Evolutionary conservation across 2,797 vertebrate species (phyloP), one percentile per base, ranked within the genome.

Genomic region (Rhyacichthys aspro): DNA sequence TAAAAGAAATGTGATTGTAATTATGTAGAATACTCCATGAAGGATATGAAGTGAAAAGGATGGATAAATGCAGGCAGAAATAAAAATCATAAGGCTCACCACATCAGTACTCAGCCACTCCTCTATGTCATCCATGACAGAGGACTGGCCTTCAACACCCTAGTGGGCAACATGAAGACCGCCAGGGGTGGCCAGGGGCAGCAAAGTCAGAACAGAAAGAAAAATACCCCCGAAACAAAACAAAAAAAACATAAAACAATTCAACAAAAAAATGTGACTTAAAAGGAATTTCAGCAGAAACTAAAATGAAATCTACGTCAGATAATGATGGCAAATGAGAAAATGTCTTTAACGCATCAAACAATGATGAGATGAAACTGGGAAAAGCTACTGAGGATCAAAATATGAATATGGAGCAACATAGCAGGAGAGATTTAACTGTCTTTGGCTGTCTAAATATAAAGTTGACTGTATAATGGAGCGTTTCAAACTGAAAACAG

Each of bases 91-190:
- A 81, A 57, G 62, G 77, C 98, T 98, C 96, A 99, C 97, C 97
- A 99, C 93, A 81, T 99, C 97, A 66, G 95, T 94, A 95, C 95
- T 93, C 93, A 99, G 97, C 96, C 97, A 99, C 90, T 98, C 95
- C 95, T 99, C 97, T 94, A 99, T 98, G 94, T 99, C 96, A 94
- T 99, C 97, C 97, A 99, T 98, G 94, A 98, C 95, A 93, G 96
- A 98, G 93, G 97, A 94, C 94, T 97, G 95, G 74, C 90, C 90
- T 87, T 93, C 94, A 54, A 91, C 95, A 83, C 94, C 94, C 96
- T 99, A 93, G 69, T 85, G 84, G 89, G 91, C 85, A 91, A 90
- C 86, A 89, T 85, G 81, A 89, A 82, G 87, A 84, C 50, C 63
- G 38, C 64, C 67, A 64, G 52, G 41, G 59, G 87, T 88, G 90